Base-by-base conservation (phyloP, 2,888 invertebrate genomes). In the Carterocephalus palaemon region DNA sequence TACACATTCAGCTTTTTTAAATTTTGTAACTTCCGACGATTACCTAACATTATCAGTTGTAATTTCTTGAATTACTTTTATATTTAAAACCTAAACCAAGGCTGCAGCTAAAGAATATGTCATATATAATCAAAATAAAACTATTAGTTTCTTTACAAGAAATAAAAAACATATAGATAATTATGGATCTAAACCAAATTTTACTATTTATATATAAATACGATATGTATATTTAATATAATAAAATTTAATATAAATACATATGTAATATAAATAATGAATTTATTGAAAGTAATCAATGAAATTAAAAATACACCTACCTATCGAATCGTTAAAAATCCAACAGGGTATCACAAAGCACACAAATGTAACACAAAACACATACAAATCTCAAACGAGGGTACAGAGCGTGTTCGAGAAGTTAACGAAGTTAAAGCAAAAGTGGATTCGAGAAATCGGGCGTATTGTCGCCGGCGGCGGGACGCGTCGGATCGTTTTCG, bases 401-500 rank as follows among this genome's bases (percentile, higher is more conserved):
- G 64, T 36, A 15, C n/a, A n/a, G n/a, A n/a, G n/a, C 43, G 43
- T 13, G 13, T 37, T 72, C 75, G 70, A 79, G 80, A 75, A 75
- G 67, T 75, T 68, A 74, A 75, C 76, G 70, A 77, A 79, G 70
- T 59, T 65, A 70, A 64, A 60, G 59, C 64, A 67, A 73, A 76
- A 76, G 69, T 74, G 67, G 64, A 73, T 77, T 82, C 75, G 75
- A 77, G 77, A 75, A 73, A 72, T 77, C 77, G 76, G 73, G 62
- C 43, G 66, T 63, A 72, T 70, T 69, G 70, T 82, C 81, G 81
- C 83, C 86, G 84, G 85, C 85, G 83, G 82, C 79, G 83, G 79
- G 79, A 85, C 84, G 82, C 84, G 86, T 85, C 86, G 86, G 86
- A 82, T 86, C 86, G 86, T 86, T 86, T 85, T 86, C 86, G 86